Evolutionary conservation across 2,888 invertebrate species (phyloP), one percentile per base, ranked within the genome.

Genomic region (Lymantria dispar): DNA sequence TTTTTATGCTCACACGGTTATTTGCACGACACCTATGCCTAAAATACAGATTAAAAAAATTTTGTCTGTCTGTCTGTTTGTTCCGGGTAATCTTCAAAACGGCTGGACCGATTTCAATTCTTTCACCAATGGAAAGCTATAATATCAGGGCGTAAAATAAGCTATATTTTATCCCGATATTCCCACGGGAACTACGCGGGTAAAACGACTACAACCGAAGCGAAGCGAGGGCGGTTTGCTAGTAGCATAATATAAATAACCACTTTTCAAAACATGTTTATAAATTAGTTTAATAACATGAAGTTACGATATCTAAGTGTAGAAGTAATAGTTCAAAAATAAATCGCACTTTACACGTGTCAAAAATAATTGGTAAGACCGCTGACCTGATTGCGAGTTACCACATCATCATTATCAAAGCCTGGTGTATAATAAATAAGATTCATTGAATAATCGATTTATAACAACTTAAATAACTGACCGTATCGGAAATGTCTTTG

Each of bases 381-480:
- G 56, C 47, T 59, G 57, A 60, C 62, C 64, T 52, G 62, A 42
- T 54, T 66, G 56, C 64, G 56, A 44, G 47, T 36, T 56, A 45
- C 52, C 40, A 55, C 43, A 47, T 55, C 15, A 48, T 48, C 58
- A 64, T 68, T 64, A 56, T 62, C 56, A 49, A 60, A 55, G 48
- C 29, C 50, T 48, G 44, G 55, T 60, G 68, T 60, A 67, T 67
- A 67, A 66, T 67, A 58, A 49, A 48, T 53, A 48, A 2, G 53
- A 56, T 47, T 58, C 53, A 50, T 58, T 64, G 62, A 64, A 64
- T 68, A 68, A 68, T 58, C 56, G 54, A 62, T 57, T 54, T 59
- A 62, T 60, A 68, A 62, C 60, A 68, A 60, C 60, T 62, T 60
- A 64, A 62, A 56, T 36, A 39, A 12, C 41, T 41, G 40, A 54